Evolutionary conservation across 2,113 vertebrate genomes (phyloP).

Genomic region (Labeo catla): DNA sequence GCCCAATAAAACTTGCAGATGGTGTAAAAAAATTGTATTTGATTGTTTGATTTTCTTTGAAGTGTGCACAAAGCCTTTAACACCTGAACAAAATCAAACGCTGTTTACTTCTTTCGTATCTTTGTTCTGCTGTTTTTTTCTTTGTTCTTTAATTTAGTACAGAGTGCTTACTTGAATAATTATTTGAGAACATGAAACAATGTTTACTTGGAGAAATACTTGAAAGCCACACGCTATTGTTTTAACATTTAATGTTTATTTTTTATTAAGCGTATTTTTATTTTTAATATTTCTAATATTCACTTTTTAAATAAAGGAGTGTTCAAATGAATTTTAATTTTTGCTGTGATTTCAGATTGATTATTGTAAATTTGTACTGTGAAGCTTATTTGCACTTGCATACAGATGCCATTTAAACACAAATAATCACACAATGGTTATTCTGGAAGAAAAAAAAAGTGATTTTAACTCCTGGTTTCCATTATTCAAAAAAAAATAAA

Average conservation of each 20-base stretch:
- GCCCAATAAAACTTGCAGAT: not conserved
- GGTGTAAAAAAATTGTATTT: not conserved
- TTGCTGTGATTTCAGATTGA: not conserved
- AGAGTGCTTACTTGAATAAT: not conserved
- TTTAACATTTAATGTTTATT: not conserved
- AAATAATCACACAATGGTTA: not conserved
- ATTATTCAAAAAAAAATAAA: constrained; percentile 53
- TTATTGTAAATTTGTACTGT: not conserved
- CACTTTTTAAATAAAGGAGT: not conserved
- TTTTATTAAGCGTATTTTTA: not conserved
- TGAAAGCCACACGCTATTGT: not conserved
- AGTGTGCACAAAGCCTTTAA: not conserved
- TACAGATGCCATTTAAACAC: not conserved
- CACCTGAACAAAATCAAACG: not conserved
- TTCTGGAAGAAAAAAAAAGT: not conserved
- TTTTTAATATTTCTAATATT: not conserved
- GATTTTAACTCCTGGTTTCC: constrained; percentile 51
- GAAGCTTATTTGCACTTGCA: not conserved
- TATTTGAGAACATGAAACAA: not conserved
- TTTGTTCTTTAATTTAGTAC: constrained; percentile 3
- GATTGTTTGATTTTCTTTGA: not conserved
- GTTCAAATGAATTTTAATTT: not conserved
- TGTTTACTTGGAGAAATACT: constrained; percentile 1
- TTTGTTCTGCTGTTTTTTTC: not conserved
- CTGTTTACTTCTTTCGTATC: constrained; percentile 4